A percentile compares a stretch with the other conserved stretches of the same genome.
These are phyloP conservation scores for Salpingus planirostris DNA, from an alignment of 2,888 invertebrate genomes.

Conservation along the genomic window DNA sequence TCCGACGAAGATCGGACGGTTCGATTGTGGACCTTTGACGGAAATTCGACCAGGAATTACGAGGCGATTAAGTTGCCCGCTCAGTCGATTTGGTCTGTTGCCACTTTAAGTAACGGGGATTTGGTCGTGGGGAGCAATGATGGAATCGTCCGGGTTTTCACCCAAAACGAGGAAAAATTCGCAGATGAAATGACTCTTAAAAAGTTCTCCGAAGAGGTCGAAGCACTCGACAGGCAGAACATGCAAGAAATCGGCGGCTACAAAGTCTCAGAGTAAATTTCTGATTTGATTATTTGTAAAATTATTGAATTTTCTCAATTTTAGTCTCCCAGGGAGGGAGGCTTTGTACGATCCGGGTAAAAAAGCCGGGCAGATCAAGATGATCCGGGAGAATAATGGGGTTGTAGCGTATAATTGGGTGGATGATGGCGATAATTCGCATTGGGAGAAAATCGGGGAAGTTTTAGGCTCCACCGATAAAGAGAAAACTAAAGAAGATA, in stretches of 20 bases:
- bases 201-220: slow-evolving; percentile 65
- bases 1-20: slow-evolving; percentile 85
- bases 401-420: slow-evolving; percentile 80
- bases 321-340: slow-evolving; percentile 73
- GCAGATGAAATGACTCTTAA: slow-evolving; percentile 56
- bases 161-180: slow-evolving; percentile 57
- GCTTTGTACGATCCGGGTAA: slow-evolving; percentile 67
- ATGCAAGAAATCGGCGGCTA: slow-evolving; percentile 74
- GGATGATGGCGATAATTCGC: slow-evolving; percentile 43
- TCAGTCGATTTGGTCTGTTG: slow-evolving; percentile 83
- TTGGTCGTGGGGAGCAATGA: slow-evolving; percentile 87
- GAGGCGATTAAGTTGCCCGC: slow-evolving; percentile 70
- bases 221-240: slow-evolving; percentile 51
- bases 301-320: slow-evolving; percentile 12
- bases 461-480: slow-evolving; percentile 69
- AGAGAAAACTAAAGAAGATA: slow-evolving; percentile 46
- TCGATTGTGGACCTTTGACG: slow-evolving; percentile 65
- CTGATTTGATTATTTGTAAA: slow-evolving; percentile 2
- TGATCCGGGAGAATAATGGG: slow-evolving; percentile 65
- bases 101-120: slow-evolving; percentile 76
- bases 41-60: slow-evolving; percentile 44
- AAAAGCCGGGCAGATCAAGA: slow-evolving; percentile 74
- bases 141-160: slow-evolving; percentile 79
- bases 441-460: slow-evolving; percentile 83
- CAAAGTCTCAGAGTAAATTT: slow-evolving; percentile 70